phyloP scores from a whole-genome alignment of 2,113 vertebrate species.

The Nerophis lumbriciformis region DNA sequence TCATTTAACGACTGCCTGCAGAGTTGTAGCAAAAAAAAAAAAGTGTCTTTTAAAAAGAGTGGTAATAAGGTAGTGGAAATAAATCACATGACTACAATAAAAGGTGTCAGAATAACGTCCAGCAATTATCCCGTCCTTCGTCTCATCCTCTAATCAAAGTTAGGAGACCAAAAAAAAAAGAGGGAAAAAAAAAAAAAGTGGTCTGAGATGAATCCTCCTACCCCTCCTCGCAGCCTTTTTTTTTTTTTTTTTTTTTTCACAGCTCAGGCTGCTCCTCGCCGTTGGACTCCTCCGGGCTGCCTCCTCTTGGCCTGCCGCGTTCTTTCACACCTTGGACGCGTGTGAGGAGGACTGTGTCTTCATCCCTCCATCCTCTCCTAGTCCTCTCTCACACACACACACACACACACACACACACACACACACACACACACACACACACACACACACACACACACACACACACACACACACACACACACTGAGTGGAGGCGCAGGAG shows the following conservation, averaged over 20 bases:
- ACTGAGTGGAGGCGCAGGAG: slow-evolving; percentile 4
- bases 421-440: neutral
- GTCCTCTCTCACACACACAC: neutral
- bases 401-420: neutral
- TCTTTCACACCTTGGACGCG: slow-evolving; percentile 8
- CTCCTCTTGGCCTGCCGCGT: slow-evolving; percentile 2
- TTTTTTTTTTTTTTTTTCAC: slow-evolving; percentile 12
- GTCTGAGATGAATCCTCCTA: neutral
- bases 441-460: neutral
- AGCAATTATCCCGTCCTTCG: neutral
- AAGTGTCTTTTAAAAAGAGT: neutral
- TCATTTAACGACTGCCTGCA: neutral
- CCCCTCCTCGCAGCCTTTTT: neutral
- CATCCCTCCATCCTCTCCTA: slow-evolving; percentile 6
- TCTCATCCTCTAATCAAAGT: slow-evolving; percentile 6
- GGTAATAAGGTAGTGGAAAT: neutral
- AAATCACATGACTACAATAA: neutral
- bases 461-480: neutral
- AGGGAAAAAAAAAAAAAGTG: neutral
- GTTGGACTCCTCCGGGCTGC: slow-evolving; percentile 6
- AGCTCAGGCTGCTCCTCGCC: slow-evolving; percentile 8
- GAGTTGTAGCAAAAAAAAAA: neutral
- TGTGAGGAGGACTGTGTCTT: neutral
- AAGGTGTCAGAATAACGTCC: slow-evolving; percentile 1
- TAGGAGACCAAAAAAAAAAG: neutral